These are phyloP conservation scores for Cylas formicarius DNA, from an alignment of 1,140 invertebrate species.

Conservation along the genomic window DNA sequence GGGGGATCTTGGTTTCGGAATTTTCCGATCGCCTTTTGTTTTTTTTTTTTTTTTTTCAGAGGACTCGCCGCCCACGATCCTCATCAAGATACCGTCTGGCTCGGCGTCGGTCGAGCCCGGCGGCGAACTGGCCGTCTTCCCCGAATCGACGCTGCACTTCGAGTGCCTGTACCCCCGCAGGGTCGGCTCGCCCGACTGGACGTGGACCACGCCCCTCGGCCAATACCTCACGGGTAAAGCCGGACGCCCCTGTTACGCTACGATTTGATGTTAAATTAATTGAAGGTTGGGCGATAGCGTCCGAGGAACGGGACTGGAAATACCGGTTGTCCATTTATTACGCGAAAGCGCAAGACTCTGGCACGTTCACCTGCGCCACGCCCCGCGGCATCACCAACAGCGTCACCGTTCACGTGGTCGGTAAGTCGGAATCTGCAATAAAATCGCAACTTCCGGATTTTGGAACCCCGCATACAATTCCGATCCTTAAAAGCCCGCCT, in stretches of 20 bases:
- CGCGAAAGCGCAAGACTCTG: constrained; percentile 71
- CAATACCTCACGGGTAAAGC: constrained; percentile 65
- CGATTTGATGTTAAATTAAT: constrained; percentile 18
- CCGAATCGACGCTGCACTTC: constrained; percentile 73
- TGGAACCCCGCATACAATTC: no score
- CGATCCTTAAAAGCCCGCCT: no score
- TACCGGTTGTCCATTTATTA: constrained; percentile 78
- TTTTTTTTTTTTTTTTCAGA: constrained; percentile 47
- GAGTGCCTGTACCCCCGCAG: constrained; percentile 72
- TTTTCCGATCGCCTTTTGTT: neutral
- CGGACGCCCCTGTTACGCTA: neutral
- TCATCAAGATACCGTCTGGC: constrained; percentile 69
- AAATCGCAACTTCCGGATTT: neutral
- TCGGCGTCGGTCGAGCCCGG: constrained; percentile 71
- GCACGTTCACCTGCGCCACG: constrained; percentile 75
- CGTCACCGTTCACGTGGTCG: constrained; percentile 68
- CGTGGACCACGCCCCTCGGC: constrained; percentile 73
- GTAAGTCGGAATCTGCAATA: constrained; percentile 54
- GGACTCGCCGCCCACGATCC: constrained; percentile 74
- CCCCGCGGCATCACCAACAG: constrained; percentile 74
- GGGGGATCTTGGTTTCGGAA: neutral
- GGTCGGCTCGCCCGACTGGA: constrained; percentile 77
- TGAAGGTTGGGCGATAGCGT: constrained; percentile 70
- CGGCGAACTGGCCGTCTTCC: constrained; percentile 71
- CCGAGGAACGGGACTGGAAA: constrained; percentile 69